Evolutionary conservation across 2,797 vertebrate species (phyloP).

Genomic region (Sphenodon punctatus): DNA sequence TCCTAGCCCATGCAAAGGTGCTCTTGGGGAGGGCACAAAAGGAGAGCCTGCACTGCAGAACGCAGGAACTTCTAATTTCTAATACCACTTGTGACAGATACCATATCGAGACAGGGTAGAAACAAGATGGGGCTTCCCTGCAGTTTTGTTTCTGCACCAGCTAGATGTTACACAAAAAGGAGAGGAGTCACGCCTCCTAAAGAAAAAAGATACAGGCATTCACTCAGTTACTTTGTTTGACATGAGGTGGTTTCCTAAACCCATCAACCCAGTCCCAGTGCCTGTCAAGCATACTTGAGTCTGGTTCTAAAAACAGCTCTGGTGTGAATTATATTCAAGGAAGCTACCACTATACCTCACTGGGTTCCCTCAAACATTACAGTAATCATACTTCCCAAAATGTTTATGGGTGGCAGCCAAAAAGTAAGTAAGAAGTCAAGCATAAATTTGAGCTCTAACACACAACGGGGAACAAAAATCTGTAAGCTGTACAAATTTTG

Average conservation of each 20-base stretch:
- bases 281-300: accelerated
- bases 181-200: neutral
- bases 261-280: accelerated
- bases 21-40: neutral
- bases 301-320: neutral
- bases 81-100: neutral
- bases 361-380: neutral
- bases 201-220: accelerated
- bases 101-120: too few species aligned
- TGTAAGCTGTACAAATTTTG: too few species aligned
- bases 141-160: too few species aligned
- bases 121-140: too few species aligned
- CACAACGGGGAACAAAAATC: too few species aligned
- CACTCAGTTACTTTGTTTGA: accelerated
- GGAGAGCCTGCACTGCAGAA: neutral
- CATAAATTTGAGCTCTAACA: too few species aligned
- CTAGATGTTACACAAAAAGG: neutral
- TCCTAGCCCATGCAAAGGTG: neutral
- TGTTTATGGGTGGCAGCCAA: neutral
- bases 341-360: too few species aligned
- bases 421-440: neutral
- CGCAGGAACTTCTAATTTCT: neutral
- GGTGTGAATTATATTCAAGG: neutral
- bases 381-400: neutral
- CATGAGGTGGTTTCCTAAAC: neutral